Evolutionary conservation across 2,888 invertebrate genomes (phyloP).

Genomic region (Hyposoter didymator): DNA sequence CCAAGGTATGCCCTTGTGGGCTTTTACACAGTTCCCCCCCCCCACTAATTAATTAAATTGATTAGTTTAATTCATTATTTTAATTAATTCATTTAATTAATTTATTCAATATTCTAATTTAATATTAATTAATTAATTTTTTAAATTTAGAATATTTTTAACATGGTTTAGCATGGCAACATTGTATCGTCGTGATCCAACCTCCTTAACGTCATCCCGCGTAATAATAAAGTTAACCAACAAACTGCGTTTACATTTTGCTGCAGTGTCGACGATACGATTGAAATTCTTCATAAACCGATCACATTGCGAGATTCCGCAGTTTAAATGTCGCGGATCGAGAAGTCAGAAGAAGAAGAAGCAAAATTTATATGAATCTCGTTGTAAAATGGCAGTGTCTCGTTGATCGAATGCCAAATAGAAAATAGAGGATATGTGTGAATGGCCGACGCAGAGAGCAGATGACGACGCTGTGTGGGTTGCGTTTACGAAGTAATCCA

Average conservation of each 20-base stretch:
- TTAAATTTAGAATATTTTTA: no score
- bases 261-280: not conserved
- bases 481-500: not conserved
- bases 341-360: not conserved
- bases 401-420: conserved; percentile 69
- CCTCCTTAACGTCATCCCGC: not conserved
- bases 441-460: conserved; percentile 60
- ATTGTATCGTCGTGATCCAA: no score
- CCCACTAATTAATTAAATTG: no score
- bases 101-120: no score
- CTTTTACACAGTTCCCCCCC: no score
- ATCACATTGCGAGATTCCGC: conserved; percentile 23
- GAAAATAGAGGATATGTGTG: conserved; percentile 63
- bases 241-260: conserved; percentile 18
- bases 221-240: not conserved
- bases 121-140: no score
- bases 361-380: conserved; percentile 31
- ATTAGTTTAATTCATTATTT: no score
- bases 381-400: conserved; percentile 47
- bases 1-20: no score
- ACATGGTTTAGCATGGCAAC: no score
- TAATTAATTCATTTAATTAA: no score
- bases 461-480: conserved; percentile 10
- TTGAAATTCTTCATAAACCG: conserved; percentile 3
- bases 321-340: conserved; percentile 11